Evolutionary conservation across 1,140 invertebrate genomes (phyloP).

Genomic region (Coboldia fuscipes): DNA sequence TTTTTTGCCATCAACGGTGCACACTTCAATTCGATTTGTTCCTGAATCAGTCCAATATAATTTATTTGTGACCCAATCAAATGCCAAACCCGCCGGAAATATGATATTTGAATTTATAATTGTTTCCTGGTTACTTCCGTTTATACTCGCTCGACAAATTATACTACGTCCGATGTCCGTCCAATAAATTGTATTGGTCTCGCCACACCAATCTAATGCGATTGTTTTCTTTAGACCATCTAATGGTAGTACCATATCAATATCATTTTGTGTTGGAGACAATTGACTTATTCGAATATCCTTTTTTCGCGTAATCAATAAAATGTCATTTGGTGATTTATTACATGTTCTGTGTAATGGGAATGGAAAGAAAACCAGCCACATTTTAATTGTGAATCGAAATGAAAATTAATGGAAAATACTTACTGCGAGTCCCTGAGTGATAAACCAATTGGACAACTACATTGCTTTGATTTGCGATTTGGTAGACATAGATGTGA

Average conservation of each 20-base stretch:
- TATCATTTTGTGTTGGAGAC: constrained; percentile 37
- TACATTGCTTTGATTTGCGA: constrained; percentile 42
- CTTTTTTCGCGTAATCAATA: constrained; percentile 61
- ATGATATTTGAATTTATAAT: constrained; percentile 31
- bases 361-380: not conserved
- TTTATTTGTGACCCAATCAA: constrained; percentile 72
- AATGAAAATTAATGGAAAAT: not conserved
- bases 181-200: constrained; percentile 66
- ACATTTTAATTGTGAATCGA: not conserved
- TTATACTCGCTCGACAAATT: constrained; percentile 54
- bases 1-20: constrained; percentile 53
- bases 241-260: constrained; percentile 47
- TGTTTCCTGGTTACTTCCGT: constrained; percentile 47
- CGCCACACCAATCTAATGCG: constrained; percentile 63
- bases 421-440: constrained; percentile 40
- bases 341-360: constrained; percentile 32
- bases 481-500: constrained; percentile 78
- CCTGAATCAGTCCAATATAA: constrained; percentile 77
- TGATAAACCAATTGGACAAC: constrained; percentile 66
- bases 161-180: constrained; percentile 64
- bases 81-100: constrained; percentile 51
- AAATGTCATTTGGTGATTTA: constrained; percentile 45
- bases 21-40: constrained; percentile 61
- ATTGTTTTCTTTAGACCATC: constrained; percentile 62
- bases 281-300: constrained; percentile 53